A percentile compares a stretch with the other conserved stretches of the same genome.
Conservation (phyloP, 1,140 invertebrate species). For the Ephestia elutella region DNA sequence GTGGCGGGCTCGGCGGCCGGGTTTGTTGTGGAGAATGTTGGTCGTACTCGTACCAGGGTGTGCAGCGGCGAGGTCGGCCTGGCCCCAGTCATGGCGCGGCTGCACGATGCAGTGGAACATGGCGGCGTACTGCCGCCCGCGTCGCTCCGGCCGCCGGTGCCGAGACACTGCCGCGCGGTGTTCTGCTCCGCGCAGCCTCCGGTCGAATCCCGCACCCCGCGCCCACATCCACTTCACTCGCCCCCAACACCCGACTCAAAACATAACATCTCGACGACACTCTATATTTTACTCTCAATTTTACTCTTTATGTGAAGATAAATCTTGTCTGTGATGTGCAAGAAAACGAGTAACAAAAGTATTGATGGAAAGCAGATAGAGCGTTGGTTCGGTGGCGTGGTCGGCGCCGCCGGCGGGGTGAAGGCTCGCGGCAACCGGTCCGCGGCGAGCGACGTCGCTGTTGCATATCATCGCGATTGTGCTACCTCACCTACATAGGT, state of each 20-base stretch:
- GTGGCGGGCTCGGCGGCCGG: too few species aligned
- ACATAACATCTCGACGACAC: not conserved
- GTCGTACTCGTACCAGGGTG: conserved; percentile 80
- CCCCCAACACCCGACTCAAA: not conserved
- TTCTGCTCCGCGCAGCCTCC: not conserved
- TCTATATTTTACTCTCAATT: not conserved
- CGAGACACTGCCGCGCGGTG: not conserved
- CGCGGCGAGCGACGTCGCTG: not conserved
- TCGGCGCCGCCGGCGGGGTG: not conserved
- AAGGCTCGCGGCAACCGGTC: not conserved
- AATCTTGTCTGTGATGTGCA: too few species aligned
- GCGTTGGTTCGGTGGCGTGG: not conserved
- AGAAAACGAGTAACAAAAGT: too few species aligned
- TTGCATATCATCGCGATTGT: not conserved
- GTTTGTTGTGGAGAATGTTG: too few species aligned
- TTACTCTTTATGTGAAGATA: not conserved
- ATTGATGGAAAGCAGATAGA: too few species aligned
- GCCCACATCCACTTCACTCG: not conserved
- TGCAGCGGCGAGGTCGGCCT: conserved; percentile 84
- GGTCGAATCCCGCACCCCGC: conserved; percentile 1
- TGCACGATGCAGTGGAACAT: conserved; percentile 91
- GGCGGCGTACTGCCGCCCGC: conserved; percentile 10
- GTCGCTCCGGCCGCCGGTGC: not conserved
- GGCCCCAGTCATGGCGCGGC: conserved; percentile 85
- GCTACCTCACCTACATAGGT: not conserved